Base-by-base conservation (phyloP, 2,113 vertebrate species). In the Rhipidura dahli region DNA sequence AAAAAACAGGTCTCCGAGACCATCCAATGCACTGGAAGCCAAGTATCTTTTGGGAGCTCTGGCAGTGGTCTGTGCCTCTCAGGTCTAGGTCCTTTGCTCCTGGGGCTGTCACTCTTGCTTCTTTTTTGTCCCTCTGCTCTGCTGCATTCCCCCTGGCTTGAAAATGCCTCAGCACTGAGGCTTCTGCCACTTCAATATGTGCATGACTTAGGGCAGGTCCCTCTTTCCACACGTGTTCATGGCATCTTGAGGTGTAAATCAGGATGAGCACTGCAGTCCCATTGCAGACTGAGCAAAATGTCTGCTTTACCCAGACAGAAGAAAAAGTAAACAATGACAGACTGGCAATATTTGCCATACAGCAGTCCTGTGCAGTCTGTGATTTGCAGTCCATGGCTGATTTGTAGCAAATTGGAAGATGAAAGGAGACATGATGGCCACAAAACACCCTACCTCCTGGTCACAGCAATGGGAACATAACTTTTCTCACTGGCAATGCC, bases 191-290 rank as follows among this genome's bases (percentile, higher is more conserved):
- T 61, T 57, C 23, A 7, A 15, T 37, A n/a, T 1, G 0, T 1
- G 6, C 20, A 16, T 20, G 40, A 61, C 6, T 61, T 79, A 23
- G 22, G 37, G 18, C 7, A 93, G 42, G 57, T 57, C 4, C 6
- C 18, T 81, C 35, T 82, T 83, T 73, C 35, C 15, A 50, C 1
- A 1, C 7, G 2, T 0, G 0, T 4, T 2, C 3, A 1, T 70
- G 47, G n/a, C 5, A 10, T 49, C 27, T 49, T 39, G 33, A 64
- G 15, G 9, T 42, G 24, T 53, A 79, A 79, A 69, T 56, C 45
- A 65, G 33, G 33, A 31, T 24, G 2, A 75, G 13, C 13, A 53
- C 27, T 23, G 23, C 8, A 51, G 20, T 54, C 14, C 9, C 1
- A 0, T 6, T 14, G 7, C 17, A 79, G 37, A 53, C 13, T 40